Percentiles rank a stretch among this genome's conserved stretches.
phyloP scores from a whole-genome alignment of 1,140 invertebrate genomes.

The Belonocnema kinseyi region DNA sequence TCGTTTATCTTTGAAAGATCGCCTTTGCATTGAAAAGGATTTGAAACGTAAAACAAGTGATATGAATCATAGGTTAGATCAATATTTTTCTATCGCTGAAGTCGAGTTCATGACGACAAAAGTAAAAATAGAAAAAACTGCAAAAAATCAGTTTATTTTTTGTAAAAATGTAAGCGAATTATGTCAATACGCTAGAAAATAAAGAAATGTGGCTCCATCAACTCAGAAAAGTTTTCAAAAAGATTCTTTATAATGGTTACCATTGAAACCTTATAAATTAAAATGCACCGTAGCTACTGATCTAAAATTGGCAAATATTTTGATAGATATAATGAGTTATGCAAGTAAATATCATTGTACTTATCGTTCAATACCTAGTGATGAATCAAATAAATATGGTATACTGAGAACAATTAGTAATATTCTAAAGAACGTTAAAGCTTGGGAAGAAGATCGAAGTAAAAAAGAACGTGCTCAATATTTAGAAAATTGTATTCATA shows the following conservation, averaged over 20 bases:
- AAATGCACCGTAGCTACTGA: not conserved
- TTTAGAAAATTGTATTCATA: constrained; percentile 36
- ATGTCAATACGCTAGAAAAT: not conserved
- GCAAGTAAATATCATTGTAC: constrained; percentile 33
- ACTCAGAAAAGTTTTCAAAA: not conserved
- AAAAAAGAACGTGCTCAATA: constrained; percentile 25
- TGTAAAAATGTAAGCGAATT: not conserved
- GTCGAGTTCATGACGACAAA: not conserved
- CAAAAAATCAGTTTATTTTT: not conserved
- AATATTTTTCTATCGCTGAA: not conserved
- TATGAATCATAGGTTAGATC: not conserved
- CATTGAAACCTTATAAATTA: not conserved
- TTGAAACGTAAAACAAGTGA: not conserved
- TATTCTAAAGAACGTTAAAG: constrained; percentile 12
- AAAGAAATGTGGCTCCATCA: not conserved
- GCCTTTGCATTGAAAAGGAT: not conserved
- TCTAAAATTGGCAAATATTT: constrained; percentile 30
- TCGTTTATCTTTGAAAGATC: not conserved
- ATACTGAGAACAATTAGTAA: constrained; percentile 16
- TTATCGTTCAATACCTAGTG: constrained; percentile 10
- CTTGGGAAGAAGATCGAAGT: not conserved
- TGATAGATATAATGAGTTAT: constrained; percentile 32
- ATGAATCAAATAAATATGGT: constrained; percentile 1
- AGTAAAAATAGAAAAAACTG: not conserved
- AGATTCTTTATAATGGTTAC: not conserved